These are phyloP conservation scores for Odontocolon sp. DNA, from an alignment of 2,888 invertebrate species.

Conservation along the genomic window DNA sequence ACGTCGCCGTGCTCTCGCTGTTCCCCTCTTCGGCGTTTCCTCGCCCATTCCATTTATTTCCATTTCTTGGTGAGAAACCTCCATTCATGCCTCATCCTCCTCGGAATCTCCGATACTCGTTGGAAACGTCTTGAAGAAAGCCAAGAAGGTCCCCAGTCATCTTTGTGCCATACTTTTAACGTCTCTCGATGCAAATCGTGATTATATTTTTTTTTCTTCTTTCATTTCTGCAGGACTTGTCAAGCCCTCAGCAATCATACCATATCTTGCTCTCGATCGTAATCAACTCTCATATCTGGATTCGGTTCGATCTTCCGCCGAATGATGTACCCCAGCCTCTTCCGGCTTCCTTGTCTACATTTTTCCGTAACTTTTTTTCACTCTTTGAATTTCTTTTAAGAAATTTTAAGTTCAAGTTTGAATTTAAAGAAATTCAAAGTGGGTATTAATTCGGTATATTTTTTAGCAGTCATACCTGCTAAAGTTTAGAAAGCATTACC, in stretches of 20 bases:
- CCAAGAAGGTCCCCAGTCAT: conserved; percentile 20
- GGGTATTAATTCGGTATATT: too few relatives aligned
- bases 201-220: conserved; percentile 45
- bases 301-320: not conserved
- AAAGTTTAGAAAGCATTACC: too few relatives aligned
- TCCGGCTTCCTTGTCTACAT: too few relatives aligned
- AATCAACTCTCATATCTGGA: not conserved
- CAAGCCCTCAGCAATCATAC: too few relatives aligned
- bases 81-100: conserved; percentile 17
- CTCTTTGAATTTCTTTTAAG: too few relatives aligned
- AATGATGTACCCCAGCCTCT: too few relatives aligned
- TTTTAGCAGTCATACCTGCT: too few relatives aligned
- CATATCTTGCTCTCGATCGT: too few relatives aligned
- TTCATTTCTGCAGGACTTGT: conserved; percentile 48
- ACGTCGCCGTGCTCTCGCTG: conserved; percentile 40
- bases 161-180: conserved; percentile 59
- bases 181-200: conserved; percentile 62
- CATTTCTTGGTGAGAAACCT: not conserved
- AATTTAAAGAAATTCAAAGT: too few relatives aligned
- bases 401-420: too few relatives aligned
- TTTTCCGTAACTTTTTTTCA: too few relatives aligned
- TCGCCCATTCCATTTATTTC: conserved; percentile 14
- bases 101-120: conserved; percentile 42
- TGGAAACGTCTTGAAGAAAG: conserved; percentile 21
- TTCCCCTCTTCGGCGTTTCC: conserved; percentile 16